These are phyloP conservation scores for Lasioglossum figueresi DNA, from an alignment of 2,888 invertebrate species.

Conservation along the genomic window DNA sequence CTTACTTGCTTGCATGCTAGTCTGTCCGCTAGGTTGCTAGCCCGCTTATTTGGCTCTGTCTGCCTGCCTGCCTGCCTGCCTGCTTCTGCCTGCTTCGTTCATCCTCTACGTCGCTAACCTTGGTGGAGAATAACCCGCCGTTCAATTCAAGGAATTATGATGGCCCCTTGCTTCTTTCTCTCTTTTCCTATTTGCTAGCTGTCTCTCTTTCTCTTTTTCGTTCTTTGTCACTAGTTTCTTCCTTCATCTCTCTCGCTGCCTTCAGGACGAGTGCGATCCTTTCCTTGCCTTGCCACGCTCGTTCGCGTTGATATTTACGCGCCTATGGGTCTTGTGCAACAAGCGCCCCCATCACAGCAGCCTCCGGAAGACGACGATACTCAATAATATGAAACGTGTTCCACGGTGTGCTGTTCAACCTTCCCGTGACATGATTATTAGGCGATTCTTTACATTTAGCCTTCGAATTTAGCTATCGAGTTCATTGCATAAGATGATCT, in stretches of 20 bases:
- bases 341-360: conserved; percentile 48
- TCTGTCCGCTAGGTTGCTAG: conserved; percentile 65
- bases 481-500: neutral
- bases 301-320: conserved; percentile 67
- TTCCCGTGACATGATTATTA: conserved; percentile 27
- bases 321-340: conserved; percentile 52
- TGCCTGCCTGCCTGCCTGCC: conserved; percentile 59
- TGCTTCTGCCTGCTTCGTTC: conserved; percentile 67
- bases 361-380: conserved; percentile 36
- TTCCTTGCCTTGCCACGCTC: conserved; percentile 53
- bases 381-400: conserved; percentile 38
- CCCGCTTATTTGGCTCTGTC: conserved; percentile 63
- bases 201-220: conserved; percentile 52
- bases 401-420: neutral
- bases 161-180: conserved; percentile 73
- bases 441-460: conserved; percentile 25
- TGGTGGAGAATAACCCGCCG: conserved; percentile 83
- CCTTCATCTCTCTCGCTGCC: conserved; percentile 56
- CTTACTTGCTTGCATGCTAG: conserved; percentile 66
- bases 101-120: conserved; percentile 78
- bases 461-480: too few relatives aligned
- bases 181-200: conserved; percentile 75
- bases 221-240: conserved; percentile 58
- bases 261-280: conserved; percentile 48
- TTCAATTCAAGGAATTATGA: conserved; percentile 84